These are phyloP conservation scores for Xestoiulus laeticollis DNA, from an alignment of 2,888 invertebrate genomes.

Conservation along the genomic window DNA sequence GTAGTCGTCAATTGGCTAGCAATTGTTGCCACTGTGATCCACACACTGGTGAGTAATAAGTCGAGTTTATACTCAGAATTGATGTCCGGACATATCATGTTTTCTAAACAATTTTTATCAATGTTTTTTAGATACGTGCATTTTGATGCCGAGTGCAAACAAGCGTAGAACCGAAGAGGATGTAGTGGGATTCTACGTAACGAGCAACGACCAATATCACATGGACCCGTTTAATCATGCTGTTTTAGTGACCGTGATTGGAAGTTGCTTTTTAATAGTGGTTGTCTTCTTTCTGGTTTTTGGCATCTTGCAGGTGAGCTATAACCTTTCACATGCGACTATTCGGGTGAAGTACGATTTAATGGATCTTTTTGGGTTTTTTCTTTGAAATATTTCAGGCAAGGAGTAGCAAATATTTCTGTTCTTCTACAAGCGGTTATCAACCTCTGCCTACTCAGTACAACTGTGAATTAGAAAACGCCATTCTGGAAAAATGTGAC, in stretches of 20 bases:
- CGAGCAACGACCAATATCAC: not conserved
- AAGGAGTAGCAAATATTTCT: not conserved
- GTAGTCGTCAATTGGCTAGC: constrained; percentile 28
- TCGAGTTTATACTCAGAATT: not conserved
- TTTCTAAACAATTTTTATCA: too few relatives aligned
- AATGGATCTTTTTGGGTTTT: not conserved
- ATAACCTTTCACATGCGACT: not conserved
- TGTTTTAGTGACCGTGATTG: not conserved
- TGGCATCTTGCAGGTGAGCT: constrained; percentile 45
- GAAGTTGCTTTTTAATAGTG: constrained; percentile 42
- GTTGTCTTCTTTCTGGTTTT: constrained; percentile 48
- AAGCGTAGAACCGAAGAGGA: constrained; percentile 47
- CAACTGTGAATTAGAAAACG: constrained; percentile 27
- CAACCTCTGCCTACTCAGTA: constrained; percentile 38
- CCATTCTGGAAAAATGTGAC: constrained; percentile 13
- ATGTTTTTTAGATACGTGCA: constrained; percentile 52
- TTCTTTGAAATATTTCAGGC: constrained; percentile 13
- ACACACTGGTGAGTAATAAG: constrained; percentile 50
- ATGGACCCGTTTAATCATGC: not conserved
- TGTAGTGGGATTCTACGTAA: not conserved
- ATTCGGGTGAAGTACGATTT: not conserved
- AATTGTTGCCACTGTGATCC: constrained; percentile 55
- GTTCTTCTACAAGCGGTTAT: constrained; percentile 39
- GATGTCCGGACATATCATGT: too few relatives aligned
- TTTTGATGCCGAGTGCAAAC: constrained; percentile 40